These are phyloP conservation scores for Benthosema pterotum DNA, from an alignment of 2,797 vertebrate species.

Conservation along the genomic window DNA sequence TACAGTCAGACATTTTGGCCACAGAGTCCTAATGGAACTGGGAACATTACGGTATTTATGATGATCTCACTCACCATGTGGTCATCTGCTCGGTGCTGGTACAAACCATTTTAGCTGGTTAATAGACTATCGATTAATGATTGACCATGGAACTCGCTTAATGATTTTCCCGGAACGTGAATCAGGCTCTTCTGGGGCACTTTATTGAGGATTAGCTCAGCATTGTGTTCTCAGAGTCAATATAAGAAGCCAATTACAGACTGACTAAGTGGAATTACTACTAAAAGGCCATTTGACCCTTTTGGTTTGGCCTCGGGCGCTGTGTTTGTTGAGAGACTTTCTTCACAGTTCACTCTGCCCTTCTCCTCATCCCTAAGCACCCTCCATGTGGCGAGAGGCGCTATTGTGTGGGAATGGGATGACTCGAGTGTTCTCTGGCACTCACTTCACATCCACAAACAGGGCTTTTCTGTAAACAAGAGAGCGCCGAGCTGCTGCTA, in stretches of 20 bases:
- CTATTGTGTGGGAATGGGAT: constrained; percentile 34
- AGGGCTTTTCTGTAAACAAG: constrained; percentile 29
- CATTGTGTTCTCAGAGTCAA: constrained; percentile 20
- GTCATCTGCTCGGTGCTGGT: too few species aligned
- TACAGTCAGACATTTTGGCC: too few species aligned
- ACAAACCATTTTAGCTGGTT: too few species aligned
- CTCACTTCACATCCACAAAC: constrained; percentile 25
- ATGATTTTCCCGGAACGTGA: constrained; percentile 21
- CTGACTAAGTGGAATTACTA: constrained; percentile 39
- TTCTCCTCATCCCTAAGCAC: constrained; percentile 9
- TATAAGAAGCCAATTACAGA: constrained; percentile 21
- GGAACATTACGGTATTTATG: too few species aligned
- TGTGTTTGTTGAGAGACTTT: constrained; percentile 27
- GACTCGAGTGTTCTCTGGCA: constrained; percentile 4
- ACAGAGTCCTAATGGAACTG: too few species aligned
- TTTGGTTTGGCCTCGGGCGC: constrained; percentile 15
- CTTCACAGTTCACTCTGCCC: not conserved
- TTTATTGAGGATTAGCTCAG: constrained; percentile 8
- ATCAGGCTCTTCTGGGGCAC: constrained; percentile 13
- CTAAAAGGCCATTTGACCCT: constrained; percentile 31
- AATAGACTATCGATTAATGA: too few species aligned
- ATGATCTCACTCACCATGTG: too few species aligned
- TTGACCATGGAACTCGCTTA: constrained; percentile 4
- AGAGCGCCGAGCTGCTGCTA: constrained; percentile 6
- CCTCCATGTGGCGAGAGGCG: constrained; percentile 19